Evolutionary conservation across 2,113 vertebrate species (phyloP).

Genomic region (Condylura cristata): DNA sequence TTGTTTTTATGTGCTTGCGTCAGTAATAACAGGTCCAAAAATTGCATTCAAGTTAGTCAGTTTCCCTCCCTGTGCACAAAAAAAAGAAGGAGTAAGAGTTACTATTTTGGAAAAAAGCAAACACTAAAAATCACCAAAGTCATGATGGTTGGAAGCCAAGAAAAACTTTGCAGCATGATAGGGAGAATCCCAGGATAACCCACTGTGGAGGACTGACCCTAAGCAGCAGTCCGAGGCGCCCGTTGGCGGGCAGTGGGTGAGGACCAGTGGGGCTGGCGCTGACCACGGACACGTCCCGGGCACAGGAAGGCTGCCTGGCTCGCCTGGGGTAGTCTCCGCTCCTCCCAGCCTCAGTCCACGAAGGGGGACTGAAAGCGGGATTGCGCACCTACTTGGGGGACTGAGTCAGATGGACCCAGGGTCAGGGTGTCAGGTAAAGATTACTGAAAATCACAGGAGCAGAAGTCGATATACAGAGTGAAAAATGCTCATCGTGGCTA

Average conservation of each 20-base stretch:
- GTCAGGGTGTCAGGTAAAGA: background rate
- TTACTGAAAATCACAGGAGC: background rate
- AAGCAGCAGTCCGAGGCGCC: no score
- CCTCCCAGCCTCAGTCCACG: slow-evolving; percentile 9
- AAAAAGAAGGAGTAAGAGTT: background rate
- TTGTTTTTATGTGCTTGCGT: background rate
- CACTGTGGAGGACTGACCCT: background rate
- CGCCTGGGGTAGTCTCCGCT: background rate
- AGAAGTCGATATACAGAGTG: background rate
- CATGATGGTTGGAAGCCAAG: background rate
- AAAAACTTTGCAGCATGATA: background rate
- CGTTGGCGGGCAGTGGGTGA: background rate
- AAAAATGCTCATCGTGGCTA: no score
- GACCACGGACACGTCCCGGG: background rate
- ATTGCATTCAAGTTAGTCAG: background rate
- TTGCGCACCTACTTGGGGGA: background rate
- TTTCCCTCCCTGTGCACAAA: background rate
- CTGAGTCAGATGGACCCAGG: background rate
- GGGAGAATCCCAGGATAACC: slow-evolving; percentile 1
- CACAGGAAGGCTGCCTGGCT: no score
- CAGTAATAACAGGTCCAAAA: background rate
- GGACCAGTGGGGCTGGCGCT: background rate
- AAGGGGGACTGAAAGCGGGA: background rate
- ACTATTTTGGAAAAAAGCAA: background rate
- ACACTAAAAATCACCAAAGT: background rate